Evolutionary conservation across 2,113 vertebrate species (phyloP), one percentile per base, ranked within the genome.

Genomic region (Odocoileus hemionus): DNA sequence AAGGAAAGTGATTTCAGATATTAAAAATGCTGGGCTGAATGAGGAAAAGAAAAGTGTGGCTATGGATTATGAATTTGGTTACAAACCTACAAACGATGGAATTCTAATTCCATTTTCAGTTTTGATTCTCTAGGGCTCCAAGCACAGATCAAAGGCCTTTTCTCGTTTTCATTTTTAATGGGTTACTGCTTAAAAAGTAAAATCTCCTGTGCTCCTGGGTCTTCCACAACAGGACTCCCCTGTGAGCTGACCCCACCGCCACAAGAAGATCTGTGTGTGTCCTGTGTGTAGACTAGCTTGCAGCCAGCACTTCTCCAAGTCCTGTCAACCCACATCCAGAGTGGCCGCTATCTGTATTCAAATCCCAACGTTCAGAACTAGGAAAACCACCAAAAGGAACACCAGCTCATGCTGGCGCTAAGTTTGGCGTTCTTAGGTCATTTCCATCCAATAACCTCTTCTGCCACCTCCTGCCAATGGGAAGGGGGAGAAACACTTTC

Each of bases 101-200:
- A 93, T 96, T 92, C 30, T 50, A 89, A 94, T 94, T 89, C 47
- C 74, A 96, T 87, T 97, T 97, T 95, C 86, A 60, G 36, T 93
- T 94, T 94, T 94, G 43, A 5, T 85, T 97, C 79, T 97, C 88
- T 93, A 79, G 82, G 60, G 45, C 61, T 96, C 55, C n/a, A 91
- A 89, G 91, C 2, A 47, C 52, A 97, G 78, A 97, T 98, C 96
- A 98, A 98, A 98, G 85, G 14, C 61, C 84, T 95, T 52, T 93
- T 91, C 11, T 79, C 1, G 30, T 84, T 95, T 97, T 98, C 82
- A 96, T 98, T 96, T 97, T 96, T 97, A 96, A 96, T 92, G 57
- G 82, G n/a, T 86, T 96, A 80, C 70, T 96, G 92, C 50, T 97
- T 96, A 92, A 89, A 97, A 96, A 89, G 43, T 74, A 94, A 97